Base-by-base conservation (phyloP, 2,888 invertebrate genomes). In the Stegana nigrithorax region DNA sequence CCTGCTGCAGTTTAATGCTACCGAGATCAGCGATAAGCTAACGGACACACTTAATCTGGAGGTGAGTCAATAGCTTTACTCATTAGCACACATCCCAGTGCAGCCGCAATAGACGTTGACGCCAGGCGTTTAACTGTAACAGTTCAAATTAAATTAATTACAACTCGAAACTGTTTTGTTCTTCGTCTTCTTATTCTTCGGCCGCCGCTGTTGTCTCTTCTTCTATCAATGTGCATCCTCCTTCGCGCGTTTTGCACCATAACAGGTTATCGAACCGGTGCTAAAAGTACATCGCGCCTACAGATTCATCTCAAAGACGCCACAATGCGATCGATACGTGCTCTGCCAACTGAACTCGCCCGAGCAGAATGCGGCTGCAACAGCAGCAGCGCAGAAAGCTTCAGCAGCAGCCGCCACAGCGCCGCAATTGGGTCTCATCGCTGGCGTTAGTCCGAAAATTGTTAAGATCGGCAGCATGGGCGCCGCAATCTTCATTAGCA, bases 231-330 rank as follows among this genome's bases (percentile, higher is more conserved):
- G 17, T 29, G 4, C 45, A 25, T 25, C 25, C 3, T 26, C 12
- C n/a, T 42, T 17, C 50, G 59, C 7, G 10, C 51, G 12, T 19
- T 45, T 47, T 42, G 21, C 51, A 21, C 45, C 26, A 6, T n/a
- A 74, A 69, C 76, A 86, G 85, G 89, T 94, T 63, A 92, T 94
- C 58, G 93, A 93, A 80, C 94, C 94, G 0, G 89, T 94, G 25
- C 88, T 93, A n/a, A 89, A 93, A 82, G 92, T 93, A 12, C 92
- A 93, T 87, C 87, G 94, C 56, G 94, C 93, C 1, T 94, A 92
- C 86, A 89, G 91, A 76, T 94, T 91, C 86, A 90, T 91, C 0
- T 86, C 88, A 1, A 88, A 89, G 73, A 88, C 89, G 26, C 92
- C 92, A 0, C 89, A 90, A 58, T 94, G 94, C 81, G 92, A 92